These are phyloP conservation scores for Gallinago nigripennis DNA, from an alignment of 2,797 vertebrate species.

Conservation along the genomic window DNA sequence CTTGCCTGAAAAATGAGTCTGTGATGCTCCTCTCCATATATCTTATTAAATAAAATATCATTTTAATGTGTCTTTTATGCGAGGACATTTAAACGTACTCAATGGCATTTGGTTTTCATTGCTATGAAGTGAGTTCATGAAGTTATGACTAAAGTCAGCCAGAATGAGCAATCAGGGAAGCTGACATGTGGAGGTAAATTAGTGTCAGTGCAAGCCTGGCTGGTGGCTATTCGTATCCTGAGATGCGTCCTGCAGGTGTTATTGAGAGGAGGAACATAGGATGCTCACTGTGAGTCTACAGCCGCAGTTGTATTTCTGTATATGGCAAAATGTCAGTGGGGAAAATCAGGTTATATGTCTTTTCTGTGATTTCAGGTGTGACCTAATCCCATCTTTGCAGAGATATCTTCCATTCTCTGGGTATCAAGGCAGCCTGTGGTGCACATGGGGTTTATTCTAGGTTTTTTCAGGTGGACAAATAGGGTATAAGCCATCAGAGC, in stretches of 20 bases:
- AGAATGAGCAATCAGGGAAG: conserved; percentile 15
- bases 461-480: not conserved
- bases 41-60: conserved; percentile 35
- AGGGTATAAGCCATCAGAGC: not conserved
- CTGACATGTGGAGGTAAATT: not conserved
- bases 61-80: not conserved
- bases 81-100: not conserved
- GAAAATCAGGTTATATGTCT: not conserved
- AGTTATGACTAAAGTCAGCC: not conserved
- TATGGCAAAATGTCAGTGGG: not conserved
- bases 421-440: not conserved
- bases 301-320: not conserved
- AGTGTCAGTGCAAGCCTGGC: not conserved
- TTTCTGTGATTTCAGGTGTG: not conserved
- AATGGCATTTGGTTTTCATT: not conserved
- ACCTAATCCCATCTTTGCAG: too few relatives aligned
- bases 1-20: conserved; percentile 20
- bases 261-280: rapidly evolving
- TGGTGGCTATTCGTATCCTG: not conserved
- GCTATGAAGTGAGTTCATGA: not conserved
- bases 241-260: not conserved
- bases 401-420: not conserved
- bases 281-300: not conserved
- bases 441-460: rapidly evolving
- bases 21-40: conserved; percentile 2